Percentiles rank a stretch among this genome's conserved stretches.
phyloP scores from a whole-genome alignment of 2,888 invertebrate genomes.

The Drosophila fulvimacula region DNA sequence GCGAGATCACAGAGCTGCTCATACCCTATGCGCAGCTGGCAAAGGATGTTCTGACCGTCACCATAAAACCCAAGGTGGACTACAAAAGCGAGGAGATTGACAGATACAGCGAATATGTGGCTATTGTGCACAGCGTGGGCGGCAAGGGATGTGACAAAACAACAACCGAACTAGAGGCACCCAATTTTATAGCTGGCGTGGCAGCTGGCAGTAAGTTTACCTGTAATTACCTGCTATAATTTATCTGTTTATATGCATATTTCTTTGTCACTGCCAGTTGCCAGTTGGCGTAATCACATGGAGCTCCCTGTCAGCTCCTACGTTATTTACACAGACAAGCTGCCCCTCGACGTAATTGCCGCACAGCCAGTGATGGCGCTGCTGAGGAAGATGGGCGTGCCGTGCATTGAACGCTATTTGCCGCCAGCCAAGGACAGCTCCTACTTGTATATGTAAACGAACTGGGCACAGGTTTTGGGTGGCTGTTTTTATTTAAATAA shows the following conservation, averaged over 20 bases:
- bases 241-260: too few species aligned
- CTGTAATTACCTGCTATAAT: too few species aligned
- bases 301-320: slow-evolving; percentile 72
- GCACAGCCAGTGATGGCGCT: slow-evolving; percentile 80
- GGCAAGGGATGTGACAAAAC: slow-evolving; percentile 46
- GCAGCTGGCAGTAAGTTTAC: slow-evolving; percentile 80
- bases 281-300: slow-evolving; percentile 79
- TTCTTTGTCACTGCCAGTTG: slow-evolving; percentile 78
- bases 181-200: slow-evolving; percentile 83
- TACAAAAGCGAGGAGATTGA: slow-evolving; percentile 82
- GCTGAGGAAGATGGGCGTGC: slow-evolving; percentile 68
- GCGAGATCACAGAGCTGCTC: slow-evolving; percentile 77
- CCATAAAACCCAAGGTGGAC: slow-evolving; percentile 81
- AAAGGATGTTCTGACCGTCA: slow-evolving; percentile 77
- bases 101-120: slow-evolving; percentile 72
- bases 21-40: slow-evolving; percentile 74
- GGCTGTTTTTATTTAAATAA: slow-evolving; percentile 40
- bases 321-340: slow-evolving; percentile 81
- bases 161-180: slow-evolving; percentile 77
- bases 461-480: slow-evolving; percentile 4
- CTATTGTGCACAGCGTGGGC: slow-evolving; percentile 79
- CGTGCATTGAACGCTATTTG: slow-evolving; percentile 72
- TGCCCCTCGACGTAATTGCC: slow-evolving; percentile 78
- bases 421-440: slow-evolving; percentile 78
- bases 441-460: slow-evolving; percentile 77